Percentiles rank a stretch among this genome's conserved stretches.
phyloP scores from a whole-genome alignment of 30 jellyfish, hydroid and myxozoan genomes.

The Aurelia aurita region DNA sequence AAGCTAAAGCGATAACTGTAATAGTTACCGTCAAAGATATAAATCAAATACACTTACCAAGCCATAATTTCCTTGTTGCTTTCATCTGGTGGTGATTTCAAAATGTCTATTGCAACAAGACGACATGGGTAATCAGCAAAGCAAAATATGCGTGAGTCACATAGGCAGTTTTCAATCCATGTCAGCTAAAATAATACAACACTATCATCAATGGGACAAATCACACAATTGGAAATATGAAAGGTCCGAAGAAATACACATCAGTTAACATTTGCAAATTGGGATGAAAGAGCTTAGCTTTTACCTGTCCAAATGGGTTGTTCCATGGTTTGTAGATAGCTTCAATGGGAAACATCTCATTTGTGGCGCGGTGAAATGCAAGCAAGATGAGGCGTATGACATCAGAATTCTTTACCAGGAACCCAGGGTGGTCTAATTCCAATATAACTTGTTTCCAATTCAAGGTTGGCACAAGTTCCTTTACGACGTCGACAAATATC shows the following conservation, averaged over 20 bases:
- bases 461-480: slow-evolving; percentile 77
- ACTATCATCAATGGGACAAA: too few relatives aligned
- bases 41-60: slow-evolving; percentile 62
- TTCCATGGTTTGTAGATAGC: slow-evolving; percentile 89
- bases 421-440: slow-evolving; percentile 89
- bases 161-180: slow-evolving; percentile 85
- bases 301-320: slow-evolving; percentile 91
- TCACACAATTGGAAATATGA: too few relatives aligned
- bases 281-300: slow-evolving; percentile 6
- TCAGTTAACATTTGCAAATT: neutral
- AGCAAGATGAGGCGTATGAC: slow-evolving; percentile 77
- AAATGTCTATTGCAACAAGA: slow-evolving; percentile 63
- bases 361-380: slow-evolving; percentile 81
- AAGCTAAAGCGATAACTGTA: too few relatives aligned
- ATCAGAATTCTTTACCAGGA: slow-evolving; percentile 73
- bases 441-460: slow-evolving; percentile 89
- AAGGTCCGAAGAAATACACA: too few relatives aligned
- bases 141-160: slow-evolving; percentile 81
- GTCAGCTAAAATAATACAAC: slow-evolving; percentile 58
- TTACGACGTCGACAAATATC: slow-evolving; percentile 80
- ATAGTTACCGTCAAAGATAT: too few relatives aligned
- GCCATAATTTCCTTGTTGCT: slow-evolving; percentile 85
- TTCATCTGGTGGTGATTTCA: slow-evolving; percentile 97
- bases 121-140: slow-evolving; percentile 93
- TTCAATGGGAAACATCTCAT: slow-evolving; percentile 85